Evolutionary conservation across 2,888 invertebrate species (phyloP).

Genomic region (Chironomus riparius): DNA sequence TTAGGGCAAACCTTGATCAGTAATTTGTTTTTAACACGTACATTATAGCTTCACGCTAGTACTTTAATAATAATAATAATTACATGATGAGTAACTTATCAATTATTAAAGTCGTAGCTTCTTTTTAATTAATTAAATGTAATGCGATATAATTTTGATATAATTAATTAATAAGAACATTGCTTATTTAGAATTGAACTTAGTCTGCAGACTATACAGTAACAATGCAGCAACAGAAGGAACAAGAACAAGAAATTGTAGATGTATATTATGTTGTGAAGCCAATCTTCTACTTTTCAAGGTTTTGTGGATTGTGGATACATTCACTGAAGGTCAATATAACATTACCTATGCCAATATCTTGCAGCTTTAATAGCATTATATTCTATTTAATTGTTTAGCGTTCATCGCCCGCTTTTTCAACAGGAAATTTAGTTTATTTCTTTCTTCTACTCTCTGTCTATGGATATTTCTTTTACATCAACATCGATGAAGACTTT

Average conservation of each 20-base stretch:
- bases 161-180: no score
- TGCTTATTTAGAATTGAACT: no score
- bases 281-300: slow-evolving; percentile 4
- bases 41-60: no score
- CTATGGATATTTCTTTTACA: slow-evolving; percentile 4
- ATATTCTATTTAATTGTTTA: background rate
- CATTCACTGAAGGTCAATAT: background rate
- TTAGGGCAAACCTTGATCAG: no score
- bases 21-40: no score
- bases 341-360: background rate
- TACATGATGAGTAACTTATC: no score
- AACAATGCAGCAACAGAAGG: no score
- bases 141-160: no score
- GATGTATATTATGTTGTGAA: slow-evolving; percentile 2
- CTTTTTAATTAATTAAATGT: no score
- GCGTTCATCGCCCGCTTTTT: slow-evolving; percentile 4
- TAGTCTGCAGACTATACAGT: no score
- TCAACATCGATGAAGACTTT: slow-evolving; percentile 4
- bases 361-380: background rate
- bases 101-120: no score
- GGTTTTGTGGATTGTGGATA: slow-evolving; percentile 7
- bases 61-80: no score
- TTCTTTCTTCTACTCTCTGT: background rate
- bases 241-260: background rate
- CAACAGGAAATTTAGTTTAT: background rate